Percentiles rank a stretch among this genome's conserved stretches.
Conservation (phyloP, 2,888 invertebrate genomes). For the Drosophila austrosaltans region DNA sequence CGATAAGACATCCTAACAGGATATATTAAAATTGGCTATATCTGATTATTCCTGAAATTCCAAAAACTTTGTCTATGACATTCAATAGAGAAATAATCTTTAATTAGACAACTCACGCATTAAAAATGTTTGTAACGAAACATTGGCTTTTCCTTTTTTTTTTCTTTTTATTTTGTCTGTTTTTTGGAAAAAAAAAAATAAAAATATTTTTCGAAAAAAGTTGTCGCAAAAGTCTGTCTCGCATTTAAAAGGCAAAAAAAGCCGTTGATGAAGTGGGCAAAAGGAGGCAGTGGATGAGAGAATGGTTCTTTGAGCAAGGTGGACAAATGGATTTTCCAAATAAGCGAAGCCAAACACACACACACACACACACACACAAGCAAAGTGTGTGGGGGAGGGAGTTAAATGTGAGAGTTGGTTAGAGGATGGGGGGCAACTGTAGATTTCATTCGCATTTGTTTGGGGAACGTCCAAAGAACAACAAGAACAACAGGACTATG, state of each 20-base stretch:
- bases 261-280: constrained; percentile 8
- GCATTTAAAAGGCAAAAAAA: constrained; percentile 33
- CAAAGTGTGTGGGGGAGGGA: constrained; percentile 5
- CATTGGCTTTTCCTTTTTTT: constrained; percentile 7
- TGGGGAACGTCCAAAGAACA: constrained; percentile 66
- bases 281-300: background rate
- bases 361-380: background rate
- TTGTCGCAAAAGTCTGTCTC: constrained; percentile 59
- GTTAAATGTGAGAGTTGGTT: background rate
- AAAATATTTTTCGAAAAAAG: background rate
- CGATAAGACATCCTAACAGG: too few relatives aligned
- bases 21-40: too few relatives aligned
- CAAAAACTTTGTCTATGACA: background rate
- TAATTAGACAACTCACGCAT: constrained; percentile 32
- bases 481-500: constrained; percentile 49
- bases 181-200: background rate
- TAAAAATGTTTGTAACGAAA: background rate
- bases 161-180: background rate
- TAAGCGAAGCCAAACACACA: constrained; percentile 43
- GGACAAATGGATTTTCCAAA: constrained; percentile 77
- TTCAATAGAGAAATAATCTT: background rate
- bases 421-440: constrained; percentile 38
- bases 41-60: too few relatives aligned
- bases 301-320: constrained; percentile 55
- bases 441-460: constrained; percentile 69